phyloP scores from a whole-genome alignment of 2,888 invertebrate genomes.

The Hydroisotoma schaefferi region DNA sequence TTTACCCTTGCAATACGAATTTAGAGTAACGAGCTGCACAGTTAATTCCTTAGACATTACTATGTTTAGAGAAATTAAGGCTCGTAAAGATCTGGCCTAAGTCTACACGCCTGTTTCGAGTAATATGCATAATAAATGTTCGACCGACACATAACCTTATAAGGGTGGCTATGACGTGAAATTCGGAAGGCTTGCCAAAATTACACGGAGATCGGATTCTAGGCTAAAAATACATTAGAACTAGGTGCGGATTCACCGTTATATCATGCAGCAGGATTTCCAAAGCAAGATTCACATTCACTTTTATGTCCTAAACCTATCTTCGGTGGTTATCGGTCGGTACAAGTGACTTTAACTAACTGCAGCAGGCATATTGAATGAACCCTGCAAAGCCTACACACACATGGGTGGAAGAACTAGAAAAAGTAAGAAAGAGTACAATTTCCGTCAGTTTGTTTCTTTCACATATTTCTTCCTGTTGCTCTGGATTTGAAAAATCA shows the following conservation, averaged over 20 bases:
- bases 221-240: conserved; percentile 43
- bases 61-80: too few species aligned
- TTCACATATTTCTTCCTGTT: background rate
- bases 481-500: too few species aligned
- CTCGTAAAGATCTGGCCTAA: too few species aligned
- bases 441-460: too few species aligned
- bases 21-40: too few species aligned
- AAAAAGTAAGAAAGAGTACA: too few species aligned
- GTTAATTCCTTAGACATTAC: too few species aligned
- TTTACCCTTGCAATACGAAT: too few species aligned
- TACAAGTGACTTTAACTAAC: background rate
- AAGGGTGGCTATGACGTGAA: conserved; percentile 45
- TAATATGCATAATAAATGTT: too few species aligned
- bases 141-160: conserved; percentile 40
- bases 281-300: background rate
- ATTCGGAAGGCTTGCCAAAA: conserved; percentile 45
- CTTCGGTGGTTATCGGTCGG: background rate
- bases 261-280: background rate
- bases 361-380: too few species aligned
- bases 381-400: background rate
- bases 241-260: background rate
- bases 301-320: background rate
- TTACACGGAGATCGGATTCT: conserved; percentile 46
- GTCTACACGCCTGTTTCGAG: too few species aligned
- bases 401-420: too few species aligned